Base-by-base conservation (phyloP, 2,113 vertebrate species). In the Eptesicus fuscus region DNA sequence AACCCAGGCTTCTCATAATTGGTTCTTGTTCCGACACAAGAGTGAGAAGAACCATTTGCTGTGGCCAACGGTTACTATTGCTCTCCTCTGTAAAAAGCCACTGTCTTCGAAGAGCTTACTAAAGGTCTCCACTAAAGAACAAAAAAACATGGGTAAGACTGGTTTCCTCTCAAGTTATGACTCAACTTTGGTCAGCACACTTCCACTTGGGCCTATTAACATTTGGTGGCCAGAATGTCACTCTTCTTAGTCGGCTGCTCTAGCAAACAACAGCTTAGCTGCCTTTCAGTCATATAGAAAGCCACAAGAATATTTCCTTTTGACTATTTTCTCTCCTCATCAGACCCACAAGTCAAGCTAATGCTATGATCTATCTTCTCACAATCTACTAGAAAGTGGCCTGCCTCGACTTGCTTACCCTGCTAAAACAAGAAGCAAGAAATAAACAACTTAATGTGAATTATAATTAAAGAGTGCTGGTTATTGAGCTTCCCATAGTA, bases 271-370 rank as follows among this genome's bases (percentile, higher is more conserved):
- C 95, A 97, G 95, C 69, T 73, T 83, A 4, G 44, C 96, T 95
- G 78, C 93, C 94, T 97, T 95, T 97, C 94, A 95, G 97, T 97
- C 95, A 97, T 97, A 97, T 69, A 98, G 97, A 98, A 98, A 98
- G 93, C 97, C 97, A 97, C 96, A 98, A 96, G 83, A 51, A 94
- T 71, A 96, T 97, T 97, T 97, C 96, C 94, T 97, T 97, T 97
- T 97, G 91, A 93, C 96, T 97, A 82, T 96, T 59, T 95, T 87
- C 65, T 97, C 93, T 88, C 91, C 96, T 92, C 97, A 97, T 98
- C 78, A 95, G 95, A 96, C 88, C 97, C 96, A 83, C 95, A 96
- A 93, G 93, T 79, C 90, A 95, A 94, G 90, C 92, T 97, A 74
- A 88, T 37, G 95, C 90, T 96, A 94, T 96, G 32, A 76, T 96